Evolutionary conservation across 1,140 invertebrate genomes (phyloP).

Genomic region (Drosophila parabipectinata): DNA sequence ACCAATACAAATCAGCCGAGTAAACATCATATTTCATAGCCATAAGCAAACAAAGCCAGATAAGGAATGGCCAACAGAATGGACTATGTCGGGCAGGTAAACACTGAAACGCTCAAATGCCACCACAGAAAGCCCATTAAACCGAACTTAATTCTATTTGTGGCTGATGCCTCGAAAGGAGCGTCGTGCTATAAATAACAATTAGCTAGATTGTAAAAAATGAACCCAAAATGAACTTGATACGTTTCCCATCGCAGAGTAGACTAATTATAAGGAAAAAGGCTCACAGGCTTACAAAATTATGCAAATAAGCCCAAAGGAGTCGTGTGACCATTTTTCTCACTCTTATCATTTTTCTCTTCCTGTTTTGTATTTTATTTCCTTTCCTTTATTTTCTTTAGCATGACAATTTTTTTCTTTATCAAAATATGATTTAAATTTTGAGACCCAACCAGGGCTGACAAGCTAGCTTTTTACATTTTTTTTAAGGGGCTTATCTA

Average conservation of each 20-base stretch:
- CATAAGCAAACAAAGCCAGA: slow-evolving; percentile 25
- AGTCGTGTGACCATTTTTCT: slow-evolving; percentile 1
- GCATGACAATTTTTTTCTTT: slow-evolving; percentile 11
- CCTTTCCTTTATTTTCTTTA: background rate
- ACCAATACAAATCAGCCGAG: slow-evolving; percentile 24
- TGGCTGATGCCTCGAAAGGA: slow-evolving; percentile 37
- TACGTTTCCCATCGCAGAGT: slow-evolving; percentile 24
- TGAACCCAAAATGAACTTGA: slow-evolving; percentile 35
- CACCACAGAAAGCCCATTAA: slow-evolving; percentile 54
- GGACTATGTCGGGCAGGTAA: slow-evolving; percentile 41
- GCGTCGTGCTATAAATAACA: slow-evolving; percentile 72
- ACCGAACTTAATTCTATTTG: slow-evolving; percentile 71
- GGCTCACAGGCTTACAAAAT: slow-evolving; percentile 21
- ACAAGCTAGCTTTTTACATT: background rate
- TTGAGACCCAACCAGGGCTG: slow-evolving; percentile 27
- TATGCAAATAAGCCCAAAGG: slow-evolving; percentile 42
- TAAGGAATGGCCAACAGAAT: slow-evolving; percentile 15
- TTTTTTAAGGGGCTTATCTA: too few relatives aligned
- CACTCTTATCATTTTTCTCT: background rate
- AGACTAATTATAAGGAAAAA: slow-evolving; percentile 66
- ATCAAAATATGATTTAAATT: slow-evolving; percentile 69
- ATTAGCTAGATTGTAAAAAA: slow-evolving; percentile 79
- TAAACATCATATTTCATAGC: slow-evolving; percentile 57
- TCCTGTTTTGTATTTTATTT: slow-evolving; percentile 23
- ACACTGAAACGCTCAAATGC: slow-evolving; percentile 20